Percentiles rank a stretch among this genome's conserved stretches.
Conservation (phyloP, 1,140 invertebrate genomes). For the Zaprionus kolodkinae region DNA sequence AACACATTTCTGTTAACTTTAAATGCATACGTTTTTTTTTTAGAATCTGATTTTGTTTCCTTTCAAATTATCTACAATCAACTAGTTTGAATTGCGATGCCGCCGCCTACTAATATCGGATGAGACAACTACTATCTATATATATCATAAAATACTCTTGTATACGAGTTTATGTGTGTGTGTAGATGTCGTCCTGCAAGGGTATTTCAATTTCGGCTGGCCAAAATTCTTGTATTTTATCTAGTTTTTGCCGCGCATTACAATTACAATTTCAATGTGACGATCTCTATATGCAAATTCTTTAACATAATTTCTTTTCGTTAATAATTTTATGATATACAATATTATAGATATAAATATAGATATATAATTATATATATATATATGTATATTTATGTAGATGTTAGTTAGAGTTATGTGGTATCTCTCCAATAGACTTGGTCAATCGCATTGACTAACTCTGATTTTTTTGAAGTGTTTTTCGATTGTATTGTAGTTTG, state of each 20-base stretch:
- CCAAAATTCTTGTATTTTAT: constrained; percentile 12
- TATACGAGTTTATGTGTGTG: not conserved
- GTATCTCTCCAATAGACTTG: constrained; percentile 3
- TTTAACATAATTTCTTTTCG: constrained; percentile 25
- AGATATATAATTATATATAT: constrained; percentile 11
- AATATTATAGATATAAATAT: constrained; percentile 8
- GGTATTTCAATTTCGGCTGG: constrained; percentile 18
- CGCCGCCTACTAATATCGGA: not conserved
- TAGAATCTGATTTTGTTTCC: not conserved
- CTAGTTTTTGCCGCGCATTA: constrained; percentile 1
- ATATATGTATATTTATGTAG: constrained; percentile 10
- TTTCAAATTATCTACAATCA: constrained; percentile 30
- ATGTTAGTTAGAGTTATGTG: not conserved
- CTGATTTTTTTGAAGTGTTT: not conserved
- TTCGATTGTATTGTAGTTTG: not conserved
- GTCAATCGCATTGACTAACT: not conserved
- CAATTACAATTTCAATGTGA: constrained; percentile 23
- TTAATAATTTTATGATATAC: constrained; percentile 29
- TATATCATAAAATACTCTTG: not conserved
- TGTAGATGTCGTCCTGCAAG: constrained; percentile 21
- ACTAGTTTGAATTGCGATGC: constrained; percentile 1
- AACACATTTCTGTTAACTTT: not conserved
- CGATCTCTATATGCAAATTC: constrained; percentile 8
- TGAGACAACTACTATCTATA: not conserved
- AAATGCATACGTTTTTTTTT: constrained; percentile 8